These are phyloP conservation scores for Scolopax rusticola DNA, from an alignment of 2,797 vertebrate species.

Conservation along the genomic window DNA sequence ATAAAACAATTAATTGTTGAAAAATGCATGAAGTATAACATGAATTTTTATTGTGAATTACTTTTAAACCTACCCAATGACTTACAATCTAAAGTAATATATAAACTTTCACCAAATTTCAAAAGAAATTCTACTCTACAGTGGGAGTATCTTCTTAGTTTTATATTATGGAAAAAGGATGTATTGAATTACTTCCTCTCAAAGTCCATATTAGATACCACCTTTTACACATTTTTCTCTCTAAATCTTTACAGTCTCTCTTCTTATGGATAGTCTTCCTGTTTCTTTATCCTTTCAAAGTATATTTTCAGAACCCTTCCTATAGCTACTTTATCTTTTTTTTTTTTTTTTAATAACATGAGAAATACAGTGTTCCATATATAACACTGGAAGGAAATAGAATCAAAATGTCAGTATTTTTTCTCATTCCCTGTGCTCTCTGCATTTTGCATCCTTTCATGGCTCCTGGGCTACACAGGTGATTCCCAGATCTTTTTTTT, in stretches of 20 bases:
- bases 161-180: not conserved
- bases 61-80: not conserved
- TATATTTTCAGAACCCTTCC: not conserved
- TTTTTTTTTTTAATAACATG: not conserved
- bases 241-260: not conserved
- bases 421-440: not conserved
- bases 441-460: constrained; percentile 29
- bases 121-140: not conserved
- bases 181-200: not conserved
- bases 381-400: constrained; percentile 15
- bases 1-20: not conserved
- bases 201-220: not conserved
- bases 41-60: not conserved
- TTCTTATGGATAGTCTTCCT: not conserved
- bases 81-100: not conserved
- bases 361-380: not conserved
- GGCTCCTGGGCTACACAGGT: not conserved
- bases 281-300: constrained; percentile 16
- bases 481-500: not conserved
- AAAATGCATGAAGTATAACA: not conserved
- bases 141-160: not conserved
- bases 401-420: constrained; percentile 18
- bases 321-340: not conserved
- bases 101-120: not conserved
- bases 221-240: not conserved